A percentile compares a stretch with the other conserved stretches of the same genome.
These are phyloP conservation scores for Cantharis rufa DNA, from an alignment of 2,888 invertebrate genomes.

Conservation along the genomic window DNA sequence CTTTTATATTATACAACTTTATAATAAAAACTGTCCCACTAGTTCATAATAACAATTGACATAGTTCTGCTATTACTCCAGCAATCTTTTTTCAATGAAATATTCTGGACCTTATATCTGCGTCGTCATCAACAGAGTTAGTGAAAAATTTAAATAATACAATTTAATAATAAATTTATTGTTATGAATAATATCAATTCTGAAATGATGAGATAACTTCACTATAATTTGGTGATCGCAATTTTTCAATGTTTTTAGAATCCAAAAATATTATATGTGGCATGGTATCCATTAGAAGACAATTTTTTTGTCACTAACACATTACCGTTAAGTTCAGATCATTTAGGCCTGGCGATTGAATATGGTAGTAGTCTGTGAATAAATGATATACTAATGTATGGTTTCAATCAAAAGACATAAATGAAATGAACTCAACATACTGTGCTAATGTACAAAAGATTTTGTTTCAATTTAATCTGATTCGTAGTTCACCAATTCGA, in stretches of 20 bases:
- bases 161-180: background rate
- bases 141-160: background rate
- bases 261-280: background rate
- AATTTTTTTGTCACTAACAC: background rate
- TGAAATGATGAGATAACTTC: background rate
- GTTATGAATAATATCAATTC: background rate
- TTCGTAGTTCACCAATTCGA: too few relatives aligned
- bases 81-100: background rate
- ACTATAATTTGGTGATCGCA: background rate
- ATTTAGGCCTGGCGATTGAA: background rate
- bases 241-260: background rate
- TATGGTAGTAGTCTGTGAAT: background rate
- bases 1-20: too few relatives aligned
- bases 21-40: background rate
- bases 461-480: background rate
- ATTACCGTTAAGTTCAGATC: background rate
- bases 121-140: background rate
- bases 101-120: background rate
- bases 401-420: background rate
- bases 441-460: background rate
- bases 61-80: background rate
- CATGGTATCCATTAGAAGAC: background rate
- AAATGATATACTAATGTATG: background rate
- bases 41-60: background rate
- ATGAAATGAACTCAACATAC: background rate